Percentiles rank a stretch among this genome's conserved stretches.
Conservation (phyloP, 2,113 vertebrate species). For the Myrmecophaga tridactyla region DNA sequence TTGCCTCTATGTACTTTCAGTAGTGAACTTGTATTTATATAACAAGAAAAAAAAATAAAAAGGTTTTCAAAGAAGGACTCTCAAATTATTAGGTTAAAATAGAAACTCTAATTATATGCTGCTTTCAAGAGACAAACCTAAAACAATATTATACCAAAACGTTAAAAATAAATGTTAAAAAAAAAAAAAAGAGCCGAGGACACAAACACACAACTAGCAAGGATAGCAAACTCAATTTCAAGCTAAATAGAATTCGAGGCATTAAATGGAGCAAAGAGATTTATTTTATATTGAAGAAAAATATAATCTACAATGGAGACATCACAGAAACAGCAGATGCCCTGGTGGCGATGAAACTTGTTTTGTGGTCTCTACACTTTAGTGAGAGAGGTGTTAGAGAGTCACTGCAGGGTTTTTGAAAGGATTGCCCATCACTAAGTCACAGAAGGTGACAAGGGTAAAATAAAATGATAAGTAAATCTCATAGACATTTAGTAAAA, state of each 20-base stretch:
- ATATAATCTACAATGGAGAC: not conserved
- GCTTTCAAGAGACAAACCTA: slow-evolving; percentile 51
- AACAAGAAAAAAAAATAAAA: slow-evolving; percentile 3
- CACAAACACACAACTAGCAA: slow-evolving; percentile 36
- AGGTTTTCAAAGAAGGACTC: slow-evolving; percentile 6
- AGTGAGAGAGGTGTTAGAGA: not conserved
- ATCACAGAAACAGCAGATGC: not conserved
- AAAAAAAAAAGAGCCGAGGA: not conserved
- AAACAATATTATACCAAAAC: slow-evolving; percentile 50
- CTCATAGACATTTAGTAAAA: slow-evolving; percentile 6
- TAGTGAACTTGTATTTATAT: not conserved
- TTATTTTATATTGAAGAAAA: slow-evolving; percentile 17
- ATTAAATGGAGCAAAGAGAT: slow-evolving; percentile 25
- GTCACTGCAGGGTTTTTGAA: not conserved
- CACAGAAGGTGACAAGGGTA: not conserved
- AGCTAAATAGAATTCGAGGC: slow-evolving; percentile 9
- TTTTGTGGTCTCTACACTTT: not conserved
- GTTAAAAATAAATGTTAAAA: slow-evolving; percentile 65
- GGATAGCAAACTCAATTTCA: slow-evolving; percentile 47
- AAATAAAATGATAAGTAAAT: not conserved
- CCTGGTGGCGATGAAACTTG: not conserved
- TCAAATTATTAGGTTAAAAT: slow-evolving; percentile 64
- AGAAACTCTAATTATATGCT: slow-evolving; percentile 64
- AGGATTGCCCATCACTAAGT: not conserved
- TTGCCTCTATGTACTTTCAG: not conserved